These are phyloP conservation scores for Austrolebias charrua DNA, from an alignment of 2,797 vertebrate genomes.

Conservation along the genomic window DNA sequence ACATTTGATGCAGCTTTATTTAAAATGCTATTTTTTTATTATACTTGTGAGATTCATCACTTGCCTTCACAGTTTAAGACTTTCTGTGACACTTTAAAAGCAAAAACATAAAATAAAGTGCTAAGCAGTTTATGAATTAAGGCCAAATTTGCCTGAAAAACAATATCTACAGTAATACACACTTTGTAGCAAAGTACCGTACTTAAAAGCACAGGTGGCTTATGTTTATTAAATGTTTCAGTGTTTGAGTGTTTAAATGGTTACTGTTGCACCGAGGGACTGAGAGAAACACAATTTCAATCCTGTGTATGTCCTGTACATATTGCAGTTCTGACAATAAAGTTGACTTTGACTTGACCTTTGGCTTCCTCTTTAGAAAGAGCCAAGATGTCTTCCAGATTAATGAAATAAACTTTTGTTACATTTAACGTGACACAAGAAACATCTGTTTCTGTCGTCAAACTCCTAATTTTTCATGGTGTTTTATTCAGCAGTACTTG, in stretches of 20 bases:
- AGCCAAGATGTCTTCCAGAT: conserved; percentile 32
- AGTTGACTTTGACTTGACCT: too few relatives aligned
- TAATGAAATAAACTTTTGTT: conserved; percentile 18
- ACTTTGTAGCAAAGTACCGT: conserved; percentile 27
- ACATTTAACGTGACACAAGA: conserved; percentile 20
- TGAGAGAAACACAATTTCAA: too few relatives aligned
- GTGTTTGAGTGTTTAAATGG: too few relatives aligned
- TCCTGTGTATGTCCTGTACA: too few relatives aligned
- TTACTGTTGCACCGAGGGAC: too few relatives aligned
- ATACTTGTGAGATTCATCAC: conserved; percentile 15
- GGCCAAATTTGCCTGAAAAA: conserved; percentile 34
- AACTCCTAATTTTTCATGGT: conserved; percentile 17
- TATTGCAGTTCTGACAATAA: too few relatives aligned
- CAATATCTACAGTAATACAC: conserved; percentile 20
- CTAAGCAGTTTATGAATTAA: conserved; percentile 1
- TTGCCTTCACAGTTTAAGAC: conserved; percentile 40
- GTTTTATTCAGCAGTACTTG: conserved; percentile 37
- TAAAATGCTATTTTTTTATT: background rate
- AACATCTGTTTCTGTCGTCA: conserved; percentile 11
- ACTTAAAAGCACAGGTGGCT: conserved; percentile 47
- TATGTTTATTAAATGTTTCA: too few relatives aligned
- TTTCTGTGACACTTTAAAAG: conserved; percentile 33
- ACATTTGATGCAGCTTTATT: background rate
- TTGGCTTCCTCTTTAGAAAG: conserved; percentile 50
- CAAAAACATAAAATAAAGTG: conserved; percentile 16